phyloP scores from a whole-genome alignment of 2,113 vertebrate genomes.

The Myrmophylax atrothorax region DNA sequence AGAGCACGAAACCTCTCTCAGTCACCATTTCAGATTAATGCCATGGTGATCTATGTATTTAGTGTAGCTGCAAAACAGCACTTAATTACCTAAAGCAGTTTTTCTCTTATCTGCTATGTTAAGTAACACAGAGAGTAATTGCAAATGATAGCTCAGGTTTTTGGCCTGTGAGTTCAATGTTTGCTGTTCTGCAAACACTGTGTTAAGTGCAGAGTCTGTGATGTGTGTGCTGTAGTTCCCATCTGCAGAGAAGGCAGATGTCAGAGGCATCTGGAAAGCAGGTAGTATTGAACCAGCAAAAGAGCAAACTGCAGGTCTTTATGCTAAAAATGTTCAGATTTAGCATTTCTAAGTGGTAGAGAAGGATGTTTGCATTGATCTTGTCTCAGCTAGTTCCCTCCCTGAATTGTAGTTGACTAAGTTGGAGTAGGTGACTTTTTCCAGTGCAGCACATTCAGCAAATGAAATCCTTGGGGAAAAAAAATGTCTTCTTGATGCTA shows the following conservation, averaged over 20 bases:
- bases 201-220: neutral
- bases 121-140: neutral
- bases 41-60: neutral
- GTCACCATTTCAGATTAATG: neutral
- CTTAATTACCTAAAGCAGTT: neutral
- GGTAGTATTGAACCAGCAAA: neutral
- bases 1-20: neutral
- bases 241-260: neutral
- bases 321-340: neutral
- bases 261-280: neutral
- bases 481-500: neutral
- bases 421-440: neutral
- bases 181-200: neutral
- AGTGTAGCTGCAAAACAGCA: neutral
- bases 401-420: neutral
- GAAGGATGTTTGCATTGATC: neutral
- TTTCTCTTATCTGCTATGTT: neutral
- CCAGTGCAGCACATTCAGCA: neutral
- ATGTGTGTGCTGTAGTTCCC: neutral
- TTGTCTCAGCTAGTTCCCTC: neutral
- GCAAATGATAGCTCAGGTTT: neutral
- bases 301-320: neutral
- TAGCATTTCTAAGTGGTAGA: neutral
- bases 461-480: neutral
- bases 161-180: neutral